Base-by-base conservation (phyloP, 2,888 invertebrate species). In the Acrobeloides nanus region DNA sequence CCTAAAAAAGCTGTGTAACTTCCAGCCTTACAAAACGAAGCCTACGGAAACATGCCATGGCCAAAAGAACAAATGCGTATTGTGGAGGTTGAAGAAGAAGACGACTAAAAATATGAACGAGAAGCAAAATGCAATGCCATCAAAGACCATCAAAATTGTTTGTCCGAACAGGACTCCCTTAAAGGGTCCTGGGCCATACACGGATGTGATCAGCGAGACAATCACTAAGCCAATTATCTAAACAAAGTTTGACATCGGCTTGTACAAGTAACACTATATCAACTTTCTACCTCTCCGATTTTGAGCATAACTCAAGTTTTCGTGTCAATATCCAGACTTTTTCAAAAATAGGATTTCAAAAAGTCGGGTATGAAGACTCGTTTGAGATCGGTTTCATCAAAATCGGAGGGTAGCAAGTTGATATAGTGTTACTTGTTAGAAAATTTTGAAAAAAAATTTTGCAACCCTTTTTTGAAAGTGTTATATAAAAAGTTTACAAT, bases 111-210 rank as follows among this genome's bases (percentile, higher is more conserved):
- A 66, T 46, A 68, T 65, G 59, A 72, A 71, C 3, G 69, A 57
- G 44, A 70, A 41, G 25, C 66, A 60, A 48, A 70, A 54, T 18
- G 64, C 59, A 8, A 70, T 55, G 18, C 67, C 66, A 33, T 59
- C 59, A 27, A 64, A 64, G 26, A 64, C 53, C 27, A 64, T 55
- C 5, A 70, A 57, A 21, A 70, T 49, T 0, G 70, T 70, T 38
- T 70, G 70, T 8, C 70, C 70, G 56, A 71, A 64, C 3, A 70
- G 62, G 39, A 67, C 53, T 7, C 64, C 64, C 55, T 63, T 65
- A 56, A 70, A 70, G 35, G 70, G 70, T 6, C 70, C 70, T 8
- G 70, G 69, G n/a, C 70, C 70, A 43, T 59, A 70, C 12, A 70
- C 70, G 4, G 10, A 48, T 24, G 63, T 58, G 38, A 70, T 60